These are phyloP conservation scores for Myopa testacea DNA, from an alignment of 2,888 invertebrate genomes.

Conservation along the genomic window DNA sequence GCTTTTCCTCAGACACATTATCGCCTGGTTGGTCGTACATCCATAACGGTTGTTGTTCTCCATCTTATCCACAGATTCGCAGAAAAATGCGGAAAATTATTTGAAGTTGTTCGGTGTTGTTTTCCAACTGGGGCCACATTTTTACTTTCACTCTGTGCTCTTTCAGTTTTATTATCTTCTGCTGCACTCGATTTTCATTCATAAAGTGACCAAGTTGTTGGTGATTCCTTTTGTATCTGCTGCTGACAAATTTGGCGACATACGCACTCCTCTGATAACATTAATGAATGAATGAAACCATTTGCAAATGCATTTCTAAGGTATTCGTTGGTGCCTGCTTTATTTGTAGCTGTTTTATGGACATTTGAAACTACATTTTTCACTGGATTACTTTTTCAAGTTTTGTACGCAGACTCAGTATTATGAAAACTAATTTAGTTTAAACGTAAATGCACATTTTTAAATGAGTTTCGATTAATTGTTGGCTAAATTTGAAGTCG, in stretches of 20 bases:
- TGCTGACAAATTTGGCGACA: conserved; percentile 6
- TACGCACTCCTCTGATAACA: not conserved
- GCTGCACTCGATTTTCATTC: conserved; percentile 2
- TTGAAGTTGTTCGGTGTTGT: not conserved
- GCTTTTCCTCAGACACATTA: too few relatives aligned
- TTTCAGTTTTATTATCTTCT: conserved; percentile 1
- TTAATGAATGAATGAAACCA: not conserved
- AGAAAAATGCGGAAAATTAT: conserved; percentile 20
- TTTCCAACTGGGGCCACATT: not conserved
- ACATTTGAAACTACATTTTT: too few relatives aligned
- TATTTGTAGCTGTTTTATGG: too few relatives aligned
- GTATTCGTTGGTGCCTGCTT: too few relatives aligned
- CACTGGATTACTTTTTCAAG: too few relatives aligned
- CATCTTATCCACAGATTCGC: not conserved
- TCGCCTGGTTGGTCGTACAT: too few relatives aligned
- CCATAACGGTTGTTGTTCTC: not conserved
- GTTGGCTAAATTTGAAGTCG: too few relatives aligned
- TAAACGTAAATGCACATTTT: too few relatives aligned
- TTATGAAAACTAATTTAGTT: too few relatives aligned
- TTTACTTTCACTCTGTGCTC: conserved; percentile 9
- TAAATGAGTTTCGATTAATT: too few relatives aligned
- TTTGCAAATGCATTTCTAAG: too few relatives aligned
- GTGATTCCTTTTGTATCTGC: conserved; percentile 7
- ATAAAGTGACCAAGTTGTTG: conserved; percentile 14
- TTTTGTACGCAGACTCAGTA: too few relatives aligned